Evolutionary conservation across 2,113 vertebrate species (phyloP), one percentile per base, ranked within the genome.

Genomic region (Nanorana parkeri): DNA sequence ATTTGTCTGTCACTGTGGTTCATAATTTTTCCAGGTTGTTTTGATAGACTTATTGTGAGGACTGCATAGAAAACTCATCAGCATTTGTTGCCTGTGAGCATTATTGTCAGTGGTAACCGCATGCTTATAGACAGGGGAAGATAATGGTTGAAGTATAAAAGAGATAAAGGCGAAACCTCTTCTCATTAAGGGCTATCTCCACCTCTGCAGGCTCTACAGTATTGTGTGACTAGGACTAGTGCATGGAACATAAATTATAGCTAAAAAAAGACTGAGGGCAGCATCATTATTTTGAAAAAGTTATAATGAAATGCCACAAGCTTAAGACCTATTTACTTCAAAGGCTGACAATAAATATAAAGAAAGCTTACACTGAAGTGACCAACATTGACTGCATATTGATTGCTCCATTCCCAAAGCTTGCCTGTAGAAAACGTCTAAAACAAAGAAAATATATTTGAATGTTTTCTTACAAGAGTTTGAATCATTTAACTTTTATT

Each of bases 161-260:
- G 93, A 95, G 96, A 98, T 98, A 98, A 97, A 96, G 95, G 92
- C 91, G 84, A 91, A 92, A 94, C 93, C 95, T 95, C 95, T 97
- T 96, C 96, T 98, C 97, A 97, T 99, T 99, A 98, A 97, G 95
- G 95, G 94, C 96, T 99, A 99, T 99, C 97, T 98, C 89, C 94
- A 94, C 94, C 95, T 94, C 93, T 93, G 94, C 97, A 99, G 96
- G 93, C 96, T 89, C 93, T 92, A 92, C 90, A 93, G 93, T 95
- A 95, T 94, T 94, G 95, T 96, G 95, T 93, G 96, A 91, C 91
- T 91, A 88, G 89, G 82, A 89, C 91, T 92, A 87, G 89, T 87
- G 90, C 90, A 88, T 74, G 52, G 92, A 92, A 94, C 94, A 96
- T 97, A 95, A 96, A 97, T 97, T 97, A 96, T 92, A 91, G 92